phyloP scores from a whole-genome alignment of 2,797 vertebrate species.

The Megalops cyprinoides region DNA sequence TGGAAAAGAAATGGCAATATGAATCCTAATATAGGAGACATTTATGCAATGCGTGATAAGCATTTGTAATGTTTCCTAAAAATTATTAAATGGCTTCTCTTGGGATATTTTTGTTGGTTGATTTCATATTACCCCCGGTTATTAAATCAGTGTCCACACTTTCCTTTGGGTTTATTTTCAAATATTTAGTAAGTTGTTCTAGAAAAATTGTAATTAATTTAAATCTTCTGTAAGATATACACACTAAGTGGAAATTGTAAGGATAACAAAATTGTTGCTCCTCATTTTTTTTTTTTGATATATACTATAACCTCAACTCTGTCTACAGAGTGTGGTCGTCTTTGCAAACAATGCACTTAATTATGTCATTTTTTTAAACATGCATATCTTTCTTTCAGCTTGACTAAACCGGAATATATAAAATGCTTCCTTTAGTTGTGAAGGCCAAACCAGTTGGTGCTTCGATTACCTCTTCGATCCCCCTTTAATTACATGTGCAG shows the following conservation, averaged over 20 bases:
- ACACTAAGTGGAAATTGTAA: background rate
- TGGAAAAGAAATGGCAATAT: background rate
- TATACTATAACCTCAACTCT: too few relatives aligned
- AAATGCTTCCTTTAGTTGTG: background rate
- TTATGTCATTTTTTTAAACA: too few relatives aligned
- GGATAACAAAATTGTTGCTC: background rate
- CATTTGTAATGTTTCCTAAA: too few relatives aligned
- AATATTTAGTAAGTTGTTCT: background rate
- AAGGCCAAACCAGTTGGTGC: background rate
- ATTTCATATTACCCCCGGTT: background rate
- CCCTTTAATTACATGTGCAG: background rate
- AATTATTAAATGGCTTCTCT: too few relatives aligned
- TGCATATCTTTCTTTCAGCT: too few relatives aligned
- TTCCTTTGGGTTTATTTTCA: background rate
- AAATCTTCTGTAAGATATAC: background rate
- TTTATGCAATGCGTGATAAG: too few relatives aligned
- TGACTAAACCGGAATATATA: too few relatives aligned
- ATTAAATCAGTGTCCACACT: background rate
- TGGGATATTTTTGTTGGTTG: background rate
- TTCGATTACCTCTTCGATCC: background rate
- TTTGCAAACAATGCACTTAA: too few relatives aligned
- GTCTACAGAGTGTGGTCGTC: too few relatives aligned
- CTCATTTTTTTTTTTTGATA: too few relatives aligned
- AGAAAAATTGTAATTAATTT: background rate
- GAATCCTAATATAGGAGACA: background rate